These are phyloP conservation scores for Lepisosteus oculatus DNA, from an alignment of 2,113 vertebrate genomes.

Conservation along the genomic window DNA sequence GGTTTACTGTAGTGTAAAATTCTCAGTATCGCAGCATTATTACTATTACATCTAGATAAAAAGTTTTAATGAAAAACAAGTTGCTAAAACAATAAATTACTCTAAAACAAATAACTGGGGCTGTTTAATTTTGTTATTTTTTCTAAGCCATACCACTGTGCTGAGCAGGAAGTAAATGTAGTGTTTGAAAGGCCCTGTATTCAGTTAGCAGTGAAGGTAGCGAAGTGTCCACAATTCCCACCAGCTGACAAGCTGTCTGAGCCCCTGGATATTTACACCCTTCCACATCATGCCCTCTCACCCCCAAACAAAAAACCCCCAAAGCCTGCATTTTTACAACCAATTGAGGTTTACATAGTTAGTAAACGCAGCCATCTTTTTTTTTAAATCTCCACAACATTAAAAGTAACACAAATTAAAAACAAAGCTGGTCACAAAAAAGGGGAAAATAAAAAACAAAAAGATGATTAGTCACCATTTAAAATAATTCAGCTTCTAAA, in stretches of 20 bases:
- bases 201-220: conserved; percentile 56
- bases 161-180: neutral
- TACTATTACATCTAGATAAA: no score
- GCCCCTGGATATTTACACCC: conserved; percentile 15
- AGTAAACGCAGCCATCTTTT: conserved; percentile 50
- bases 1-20: no score
- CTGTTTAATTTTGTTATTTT: neutral
- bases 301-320: neutral
- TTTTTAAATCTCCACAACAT: conserved; percentile 19
- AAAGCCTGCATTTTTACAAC: conserved; percentile 36
- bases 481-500: conserved; percentile 55
- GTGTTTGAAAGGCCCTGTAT: conserved; percentile 20
- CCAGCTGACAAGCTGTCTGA: conserved; percentile 19
- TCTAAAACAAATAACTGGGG: conserved; percentile 10
- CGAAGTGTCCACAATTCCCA: conserved; percentile 46
- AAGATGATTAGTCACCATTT: conserved; percentile 35
- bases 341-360: conserved; percentile 39
- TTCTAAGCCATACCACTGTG: neutral
- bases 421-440: conserved; percentile 22
- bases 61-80: neutral
- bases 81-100: conserved; percentile 32
- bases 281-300: neutral
- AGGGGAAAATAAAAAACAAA: conserved; percentile 41
- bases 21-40: no score
- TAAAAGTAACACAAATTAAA: conserved; percentile 41